These are phyloP conservation scores for Bubo blakistoni DNA, from an alignment of 2,113 vertebrate species.

Conservation along the genomic window DNA sequence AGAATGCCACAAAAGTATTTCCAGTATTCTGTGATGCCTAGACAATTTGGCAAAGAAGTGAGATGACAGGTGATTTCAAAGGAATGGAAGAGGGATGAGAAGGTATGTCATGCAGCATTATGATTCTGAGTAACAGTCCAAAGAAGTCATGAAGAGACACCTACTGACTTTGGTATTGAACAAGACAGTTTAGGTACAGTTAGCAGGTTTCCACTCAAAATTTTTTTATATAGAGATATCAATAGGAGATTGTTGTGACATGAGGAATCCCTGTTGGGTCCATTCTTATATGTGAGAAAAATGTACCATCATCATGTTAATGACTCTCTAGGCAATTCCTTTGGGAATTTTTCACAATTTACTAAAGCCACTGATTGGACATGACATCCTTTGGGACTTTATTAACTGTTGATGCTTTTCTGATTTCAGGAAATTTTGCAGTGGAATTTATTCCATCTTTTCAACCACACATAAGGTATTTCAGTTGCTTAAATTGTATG, in stretches of 20 bases:
- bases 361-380: not conserved
- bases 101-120: fast-evolving
- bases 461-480: not conserved
- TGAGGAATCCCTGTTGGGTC: not conserved
- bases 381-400: not conserved
- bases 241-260: not conserved
- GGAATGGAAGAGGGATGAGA: not conserved
- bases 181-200: not conserved
- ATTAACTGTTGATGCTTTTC: not conserved
- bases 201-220: not conserved
- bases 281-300: not conserved
- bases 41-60: not conserved
- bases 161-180: not conserved
- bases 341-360: not conserved
- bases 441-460: not conserved
- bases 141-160: not conserved
- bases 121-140: not conserved
- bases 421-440: not conserved
- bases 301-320: not conserved
- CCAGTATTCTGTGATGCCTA: not conserved
- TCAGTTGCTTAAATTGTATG: not conserved
- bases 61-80: not conserved
- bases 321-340: not conserved
- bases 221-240: not conserved
- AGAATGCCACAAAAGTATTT: not conserved